A percentile compares a stretch with the other conserved stretches of the same genome.
Conservation (phyloP, 2,888 invertebrate genomes). For the Phaedon cochleariae region DNA sequence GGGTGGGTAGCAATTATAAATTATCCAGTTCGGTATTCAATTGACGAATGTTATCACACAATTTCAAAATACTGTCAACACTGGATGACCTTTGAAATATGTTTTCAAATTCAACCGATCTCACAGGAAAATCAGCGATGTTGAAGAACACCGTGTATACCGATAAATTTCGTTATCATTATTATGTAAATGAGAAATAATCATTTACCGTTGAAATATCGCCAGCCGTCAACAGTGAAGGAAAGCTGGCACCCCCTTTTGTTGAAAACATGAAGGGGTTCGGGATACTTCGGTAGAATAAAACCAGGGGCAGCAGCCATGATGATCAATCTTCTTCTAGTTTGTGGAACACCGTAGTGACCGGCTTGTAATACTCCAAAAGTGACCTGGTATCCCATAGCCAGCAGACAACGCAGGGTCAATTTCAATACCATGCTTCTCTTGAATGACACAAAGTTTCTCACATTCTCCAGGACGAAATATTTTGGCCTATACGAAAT, state of each 20-base stretch:
- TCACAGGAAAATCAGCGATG: no score
- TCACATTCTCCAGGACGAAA: slow-evolving; percentile 85
- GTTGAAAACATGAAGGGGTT: slow-evolving; percentile 81
- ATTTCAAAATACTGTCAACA: no score
- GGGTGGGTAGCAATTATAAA: no score
- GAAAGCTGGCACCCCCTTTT: slow-evolving; percentile 70
- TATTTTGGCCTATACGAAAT: slow-evolving; percentile 69
- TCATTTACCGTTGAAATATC: slow-evolving; percentile 55
- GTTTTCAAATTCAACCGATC: no score
- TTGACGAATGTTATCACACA: no score
- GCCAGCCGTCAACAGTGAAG: slow-evolving; percentile 68
- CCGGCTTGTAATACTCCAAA: slow-evolving; percentile 89
- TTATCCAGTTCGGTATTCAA: no score
- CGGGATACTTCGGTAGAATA: slow-evolving; percentile 77
- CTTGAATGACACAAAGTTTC: slow-evolving; percentile 87
- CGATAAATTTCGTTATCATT: no score
- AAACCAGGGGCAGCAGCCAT: slow-evolving; percentile 85
- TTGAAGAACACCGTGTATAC: no score
- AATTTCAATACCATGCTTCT: slow-evolving; percentile 82
- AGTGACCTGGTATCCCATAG: slow-evolving; percentile 89
- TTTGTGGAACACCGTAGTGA: slow-evolving; percentile 85
- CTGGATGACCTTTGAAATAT: no score
- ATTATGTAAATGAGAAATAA: neutral
- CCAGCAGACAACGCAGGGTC: slow-evolving; percentile 76
- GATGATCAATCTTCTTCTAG: slow-evolving; percentile 76